Conservation (phyloP, 92 coral and sea anemone species). For the Anthopleura xanthogrammica region DNA sequence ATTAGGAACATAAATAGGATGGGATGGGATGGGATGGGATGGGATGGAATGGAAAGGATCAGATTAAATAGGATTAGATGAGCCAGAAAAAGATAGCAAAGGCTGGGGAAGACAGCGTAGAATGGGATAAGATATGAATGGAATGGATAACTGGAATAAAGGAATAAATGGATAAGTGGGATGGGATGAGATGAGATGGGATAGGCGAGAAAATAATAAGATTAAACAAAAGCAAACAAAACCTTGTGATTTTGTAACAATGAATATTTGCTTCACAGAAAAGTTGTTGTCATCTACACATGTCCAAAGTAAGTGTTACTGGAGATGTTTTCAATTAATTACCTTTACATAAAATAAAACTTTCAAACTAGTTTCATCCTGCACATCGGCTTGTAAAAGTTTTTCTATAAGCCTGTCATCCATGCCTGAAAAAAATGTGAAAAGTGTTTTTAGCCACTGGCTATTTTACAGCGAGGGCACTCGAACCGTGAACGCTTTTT, state of each 20-base stretch:
- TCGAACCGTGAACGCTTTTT: neutral
- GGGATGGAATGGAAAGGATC: neutral
- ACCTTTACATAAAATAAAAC: slow-evolving; percentile 94
- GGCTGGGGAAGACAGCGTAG: neutral
- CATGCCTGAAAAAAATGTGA: slow-evolving; percentile 29
- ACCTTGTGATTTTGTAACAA: no score
- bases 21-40: neutral
- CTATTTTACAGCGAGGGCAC: neutral
- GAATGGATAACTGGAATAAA: neutral
- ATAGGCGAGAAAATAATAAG: no score
- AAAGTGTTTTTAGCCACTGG: neutral
- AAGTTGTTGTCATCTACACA: no score
- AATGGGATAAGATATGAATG: neutral
- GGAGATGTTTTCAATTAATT: neutral
- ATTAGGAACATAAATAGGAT: neutral
- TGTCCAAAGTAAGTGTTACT: neutral
- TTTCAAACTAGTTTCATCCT: slow-evolving; percentile 45
- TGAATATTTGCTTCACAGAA: no score
- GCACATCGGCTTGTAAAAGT: slow-evolving; percentile 69
- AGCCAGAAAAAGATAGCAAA: neutral
- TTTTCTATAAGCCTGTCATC: slow-evolving; percentile 67
- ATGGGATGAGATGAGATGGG: no score
- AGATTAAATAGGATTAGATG: neutral
- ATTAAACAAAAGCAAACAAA: no score
- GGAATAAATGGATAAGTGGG: neutral